A percentile compares a stretch with the other conserved stretches of the same genome.
Evolutionary conservation across 2,797 vertebrate genomes (phyloP).

Genomic region (Tamandua tetradactyla): DNA sequence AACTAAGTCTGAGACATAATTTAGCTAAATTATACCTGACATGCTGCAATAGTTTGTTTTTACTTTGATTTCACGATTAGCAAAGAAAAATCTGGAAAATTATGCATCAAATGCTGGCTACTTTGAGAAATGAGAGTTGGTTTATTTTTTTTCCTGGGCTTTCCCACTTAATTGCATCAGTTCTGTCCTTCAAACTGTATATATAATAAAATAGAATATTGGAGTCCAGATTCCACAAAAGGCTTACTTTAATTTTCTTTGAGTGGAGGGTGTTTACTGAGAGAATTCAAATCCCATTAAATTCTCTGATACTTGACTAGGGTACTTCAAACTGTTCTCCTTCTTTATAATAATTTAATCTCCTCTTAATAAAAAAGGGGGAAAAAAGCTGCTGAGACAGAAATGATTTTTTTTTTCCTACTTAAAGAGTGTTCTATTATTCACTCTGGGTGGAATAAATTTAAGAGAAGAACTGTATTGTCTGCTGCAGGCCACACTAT

Average conservation of each 20-base stretch:
- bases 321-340: background rate
- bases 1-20: background rate
- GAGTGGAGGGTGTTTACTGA: constrained; percentile 1
- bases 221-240: background rate
- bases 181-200: background rate
- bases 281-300: constrained; percentile 35
- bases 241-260: background rate
- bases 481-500: constrained; percentile 36
- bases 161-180: background rate
- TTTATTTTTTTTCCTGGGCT: constrained; percentile 37
- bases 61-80: background rate
- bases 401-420: constrained; percentile 26
- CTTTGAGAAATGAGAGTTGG: constrained; percentile 10
- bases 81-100: background rate
- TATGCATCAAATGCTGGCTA: background rate
- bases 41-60: background rate
- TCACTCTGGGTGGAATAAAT: constrained; percentile 36
- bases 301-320: constrained; percentile 26
- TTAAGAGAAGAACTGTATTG: constrained; percentile 18
- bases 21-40: background rate
- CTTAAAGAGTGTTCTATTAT: constrained; percentile 15
- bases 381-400: constrained; percentile 61
- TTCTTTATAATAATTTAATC: constrained; percentile 48
- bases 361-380: background rate
- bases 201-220: background rate